phyloP scores from a whole-genome alignment of 2,113 vertebrate genomes.

The Myiozetetes cayanensis region DNA sequence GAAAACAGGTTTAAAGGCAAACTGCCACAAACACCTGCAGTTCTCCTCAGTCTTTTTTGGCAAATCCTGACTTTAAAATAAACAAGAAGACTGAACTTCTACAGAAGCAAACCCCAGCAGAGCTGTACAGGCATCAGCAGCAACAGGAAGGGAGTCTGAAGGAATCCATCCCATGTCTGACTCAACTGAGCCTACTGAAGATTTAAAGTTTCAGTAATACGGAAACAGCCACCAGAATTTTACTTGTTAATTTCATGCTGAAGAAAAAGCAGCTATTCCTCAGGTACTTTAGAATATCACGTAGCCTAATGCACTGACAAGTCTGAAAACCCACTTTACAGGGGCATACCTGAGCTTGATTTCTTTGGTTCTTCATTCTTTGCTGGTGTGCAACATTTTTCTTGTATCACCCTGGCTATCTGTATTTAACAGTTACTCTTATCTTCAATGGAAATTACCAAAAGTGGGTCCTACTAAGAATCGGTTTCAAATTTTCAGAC shows the following conservation, averaged over 20 bases:
- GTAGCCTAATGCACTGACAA: not conserved
- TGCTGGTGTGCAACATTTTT: fast-evolving
- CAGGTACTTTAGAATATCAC: not conserved
- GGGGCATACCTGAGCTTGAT: not conserved
- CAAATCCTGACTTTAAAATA: not conserved
- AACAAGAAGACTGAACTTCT: not conserved
- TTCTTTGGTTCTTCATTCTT: not conserved
- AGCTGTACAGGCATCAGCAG: not conserved
- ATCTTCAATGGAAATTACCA: not conserved
- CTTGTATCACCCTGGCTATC: not conserved
- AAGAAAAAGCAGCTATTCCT: not conserved
- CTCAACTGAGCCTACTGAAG: not conserved
- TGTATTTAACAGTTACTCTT: not conserved
- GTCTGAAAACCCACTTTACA: not conserved
- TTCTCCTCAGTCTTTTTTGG: not conserved
- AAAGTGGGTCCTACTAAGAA: not conserved
- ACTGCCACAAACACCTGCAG: not conserved
- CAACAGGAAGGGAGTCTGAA: not conserved
- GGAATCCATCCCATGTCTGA: not conserved
- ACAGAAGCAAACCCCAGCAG: not conserved
- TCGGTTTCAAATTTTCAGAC: not conserved
- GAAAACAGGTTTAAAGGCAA: not conserved
- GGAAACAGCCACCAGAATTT: not conserved
- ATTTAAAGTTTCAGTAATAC: not conserved
- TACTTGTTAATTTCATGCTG: not conserved